Conservation (phyloP, 2,888 invertebrate species). For the Andrena flavipes region DNA sequence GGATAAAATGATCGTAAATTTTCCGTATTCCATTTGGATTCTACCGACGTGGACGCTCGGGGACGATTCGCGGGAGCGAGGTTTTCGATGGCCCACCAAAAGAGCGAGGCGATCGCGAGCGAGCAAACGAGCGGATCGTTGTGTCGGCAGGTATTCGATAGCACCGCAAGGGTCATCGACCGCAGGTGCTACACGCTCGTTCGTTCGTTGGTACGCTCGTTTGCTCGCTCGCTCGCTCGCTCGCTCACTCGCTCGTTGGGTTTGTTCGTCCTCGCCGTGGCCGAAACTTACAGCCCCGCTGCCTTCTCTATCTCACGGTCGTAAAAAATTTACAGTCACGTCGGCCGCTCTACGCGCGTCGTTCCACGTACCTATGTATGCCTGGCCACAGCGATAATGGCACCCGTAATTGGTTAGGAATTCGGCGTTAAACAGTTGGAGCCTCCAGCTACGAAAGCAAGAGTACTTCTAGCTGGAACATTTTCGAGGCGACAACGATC, state of each 20-base stretch:
- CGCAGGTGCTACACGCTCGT: slow-evolving; percentile 82
- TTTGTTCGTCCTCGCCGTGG: slow-evolving; percentile 60
- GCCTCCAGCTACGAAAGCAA: slow-evolving; percentile 41
- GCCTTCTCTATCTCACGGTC: slow-evolving; percentile 60
- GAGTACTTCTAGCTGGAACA: slow-evolving; percentile 18
- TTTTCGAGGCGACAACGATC: not conserved
- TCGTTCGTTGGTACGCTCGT: slow-evolving; percentile 62
- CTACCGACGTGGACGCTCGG: not conserved
- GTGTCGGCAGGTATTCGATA: slow-evolving; percentile 80
- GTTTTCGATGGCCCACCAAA: slow-evolving; percentile 59
- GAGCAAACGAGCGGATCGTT: slow-evolving; percentile 69
- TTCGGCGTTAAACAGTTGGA: slow-evolving; percentile 29
- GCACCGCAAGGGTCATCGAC: slow-evolving; percentile 82
- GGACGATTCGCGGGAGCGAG: slow-evolving; percentile 7
- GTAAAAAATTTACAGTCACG: slow-evolving; percentile 65
- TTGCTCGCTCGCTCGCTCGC: slow-evolving; percentile 40
- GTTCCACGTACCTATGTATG: slow-evolving; percentile 20
- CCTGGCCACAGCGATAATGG: slow-evolving; percentile 13
- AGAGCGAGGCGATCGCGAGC: slow-evolving; percentile 57
- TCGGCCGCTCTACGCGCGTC: slow-evolving; percentile 46
- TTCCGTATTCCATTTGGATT: not conserved
- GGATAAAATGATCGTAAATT: not conserved
- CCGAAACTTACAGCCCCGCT: slow-evolving; percentile 62
- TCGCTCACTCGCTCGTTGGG: slow-evolving; percentile 43
- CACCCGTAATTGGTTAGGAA: slow-evolving; percentile 55